Evolutionary conservation across 1,140 invertebrate genomes (phyloP).

Genomic region (Megalopta genalis): DNA sequence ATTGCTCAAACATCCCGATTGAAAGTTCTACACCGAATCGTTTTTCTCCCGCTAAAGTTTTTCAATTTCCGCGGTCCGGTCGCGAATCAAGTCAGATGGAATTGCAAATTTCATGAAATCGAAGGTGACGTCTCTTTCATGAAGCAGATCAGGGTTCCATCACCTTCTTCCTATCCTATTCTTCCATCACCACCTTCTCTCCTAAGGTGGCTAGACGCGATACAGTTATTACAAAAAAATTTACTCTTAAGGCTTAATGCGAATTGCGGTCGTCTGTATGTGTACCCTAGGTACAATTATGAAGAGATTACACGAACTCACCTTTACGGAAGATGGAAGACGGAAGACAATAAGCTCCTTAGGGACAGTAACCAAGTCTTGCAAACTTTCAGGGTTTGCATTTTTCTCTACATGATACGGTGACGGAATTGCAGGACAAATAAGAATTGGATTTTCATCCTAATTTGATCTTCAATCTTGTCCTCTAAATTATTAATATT

Average conservation of each 20-base stretch:
- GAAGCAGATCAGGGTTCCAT: not conserved
- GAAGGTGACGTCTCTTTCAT: not conserved
- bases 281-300: constrained; percentile 28
- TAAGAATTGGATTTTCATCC: no score
- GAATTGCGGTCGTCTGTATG: constrained; percentile 39
- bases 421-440: no score
- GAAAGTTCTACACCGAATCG: not conserved
- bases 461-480: no score
- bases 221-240: constrained; percentile 31
- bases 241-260: constrained; percentile 8
- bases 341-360: not conserved
- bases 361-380: no score
- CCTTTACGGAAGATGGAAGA: not conserved
- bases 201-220: constrained; percentile 3
- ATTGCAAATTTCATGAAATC: not conserved
- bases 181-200: not conserved
- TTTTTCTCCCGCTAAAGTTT: not conserved
- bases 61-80: not conserved
- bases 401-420: no score
- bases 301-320: constrained; percentile 20
- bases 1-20: not conserved
- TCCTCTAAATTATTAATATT: no score
- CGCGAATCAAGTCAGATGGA: not conserved
- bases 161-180: no score
- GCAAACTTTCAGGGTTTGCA: no score